phyloP scores from a whole-genome alignment of 2,888 invertebrate genomes.

The Coremacera marginata region DNA sequence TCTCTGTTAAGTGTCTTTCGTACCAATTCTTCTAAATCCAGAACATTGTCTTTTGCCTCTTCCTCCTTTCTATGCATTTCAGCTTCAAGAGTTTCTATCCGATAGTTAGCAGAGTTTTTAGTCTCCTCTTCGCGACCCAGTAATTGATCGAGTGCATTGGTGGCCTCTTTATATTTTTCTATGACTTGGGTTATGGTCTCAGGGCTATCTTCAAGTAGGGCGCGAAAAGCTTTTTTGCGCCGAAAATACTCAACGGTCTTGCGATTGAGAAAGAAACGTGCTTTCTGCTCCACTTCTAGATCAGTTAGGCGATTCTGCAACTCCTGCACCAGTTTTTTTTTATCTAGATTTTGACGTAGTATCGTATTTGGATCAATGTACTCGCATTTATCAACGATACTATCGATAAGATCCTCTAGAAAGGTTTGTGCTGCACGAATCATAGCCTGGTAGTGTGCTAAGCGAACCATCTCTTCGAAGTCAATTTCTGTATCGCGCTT shows the following conservation, averaged over 20 bases:
- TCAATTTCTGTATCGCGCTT: constrained; percentile 19
- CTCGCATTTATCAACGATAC: constrained; percentile 49
- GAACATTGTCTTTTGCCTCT: constrained; percentile 25
- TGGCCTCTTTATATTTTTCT: constrained; percentile 45
- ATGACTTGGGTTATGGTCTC: not conserved
- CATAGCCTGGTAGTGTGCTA: constrained; percentile 10
- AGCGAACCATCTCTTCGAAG: constrained; percentile 25
- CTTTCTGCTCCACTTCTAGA: constrained; percentile 45
- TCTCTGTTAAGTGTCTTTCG: constrained; percentile 37
- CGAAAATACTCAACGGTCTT: constrained; percentile 58
- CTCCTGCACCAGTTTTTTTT: constrained; percentile 43
- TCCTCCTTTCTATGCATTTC: not conserved
- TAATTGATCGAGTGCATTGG: constrained; percentile 50
- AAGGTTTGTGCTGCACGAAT: constrained; percentile 40
- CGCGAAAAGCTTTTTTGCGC: constrained; percentile 52
- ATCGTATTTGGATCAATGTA: constrained; percentile 35
- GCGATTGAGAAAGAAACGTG: constrained; percentile 49
- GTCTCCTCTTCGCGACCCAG: constrained; percentile 35
- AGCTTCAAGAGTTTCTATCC: constrained; percentile 9
- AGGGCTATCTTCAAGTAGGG: constrained; percentile 49
- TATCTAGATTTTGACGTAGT: constrained; percentile 52
- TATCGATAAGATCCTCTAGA: constrained; percentile 46
- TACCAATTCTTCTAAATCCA: constrained; percentile 38
- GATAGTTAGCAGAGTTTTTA: constrained; percentile 7
- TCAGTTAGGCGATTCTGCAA: constrained; percentile 36